Base-by-base conservation (phyloP, 2,113 vertebrate genomes). In the Channa argus region DNA sequence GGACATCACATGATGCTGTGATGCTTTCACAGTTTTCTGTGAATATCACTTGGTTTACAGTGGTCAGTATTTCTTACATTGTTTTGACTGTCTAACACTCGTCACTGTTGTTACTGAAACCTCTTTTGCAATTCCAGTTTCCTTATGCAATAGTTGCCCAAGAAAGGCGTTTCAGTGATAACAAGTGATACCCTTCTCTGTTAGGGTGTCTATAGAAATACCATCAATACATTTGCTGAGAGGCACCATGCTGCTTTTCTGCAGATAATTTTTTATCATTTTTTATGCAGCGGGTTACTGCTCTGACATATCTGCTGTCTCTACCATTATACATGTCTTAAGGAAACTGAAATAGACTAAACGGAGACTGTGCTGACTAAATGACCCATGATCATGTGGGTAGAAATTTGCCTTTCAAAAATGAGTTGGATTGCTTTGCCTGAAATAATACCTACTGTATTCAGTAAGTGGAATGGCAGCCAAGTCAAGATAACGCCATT, bases 231-330 rank as follows among this genome's bases (percentile, higher is more conserved):
- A 60, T 83, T 87, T 83, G 59, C 71, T 80, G 54, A 77, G 80
- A 82, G 33, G 71, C 75, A 66, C 53, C 59, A 83, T 80, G 55
- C 74, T 81, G 77, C 80, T 77, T 67, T 58, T 88, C 71, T 87
- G 63, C 74, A 86, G 84, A 88, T 87, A 69, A 87, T 78, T 56
- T 75, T 77, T 71, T 37, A 67, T 84, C 63, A 80, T 88, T 85
- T 86, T 86, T 77, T 24, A 83, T 67, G 70, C 67, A 68, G 72
- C 72, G 74, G 71, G 77, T 82, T 85, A 63, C 65, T 49, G 51
- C 44, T 69, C 59, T 34, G 86, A 86, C 87, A 80, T 65, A 74
- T 87, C 60, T 85, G 80, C 79, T 86, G 69, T 71, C 76, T 86
- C 71, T 43, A 75, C 80, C 67, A 61, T 79, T 80, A 79, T 69